phyloP scores from a whole-genome alignment of 1,140 invertebrate species.

The Scaptomyza hsui region DNA sequence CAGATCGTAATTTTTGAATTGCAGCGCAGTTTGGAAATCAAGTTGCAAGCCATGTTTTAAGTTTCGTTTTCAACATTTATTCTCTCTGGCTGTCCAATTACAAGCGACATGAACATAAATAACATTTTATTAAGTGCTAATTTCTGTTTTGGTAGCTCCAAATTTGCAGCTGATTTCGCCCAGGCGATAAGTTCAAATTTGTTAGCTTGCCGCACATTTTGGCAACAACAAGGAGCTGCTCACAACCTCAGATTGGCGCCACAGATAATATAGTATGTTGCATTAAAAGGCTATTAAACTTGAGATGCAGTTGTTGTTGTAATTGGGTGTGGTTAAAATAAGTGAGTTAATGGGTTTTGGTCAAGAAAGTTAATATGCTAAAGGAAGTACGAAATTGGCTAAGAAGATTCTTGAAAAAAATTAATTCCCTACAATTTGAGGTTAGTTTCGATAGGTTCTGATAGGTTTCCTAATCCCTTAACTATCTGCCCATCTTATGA shows the following conservation, averaged over 20 bases:
- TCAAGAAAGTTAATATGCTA: too few relatives aligned
- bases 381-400: too few relatives aligned
- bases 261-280: constrained; percentile 21
- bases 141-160: constrained; percentile 61
- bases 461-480: background rate
- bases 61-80: constrained; percentile 19
- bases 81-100: constrained; percentile 57
- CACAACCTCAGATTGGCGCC: constrained; percentile 52
- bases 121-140: constrained; percentile 79
- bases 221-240: constrained; percentile 16
- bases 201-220: constrained; percentile 12
- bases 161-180: constrained; percentile 45
- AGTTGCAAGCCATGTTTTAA: constrained; percentile 21
- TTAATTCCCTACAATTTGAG: too few relatives aligned
- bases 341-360: background rate
- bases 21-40: constrained; percentile 58
- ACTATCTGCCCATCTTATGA: constrained; percentile 60
- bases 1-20: constrained; percentile 57
- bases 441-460: too few relatives aligned
- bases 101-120: constrained; percentile 72
- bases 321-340: background rate
- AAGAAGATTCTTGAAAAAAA: too few relatives aligned
- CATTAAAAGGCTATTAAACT: background rate
- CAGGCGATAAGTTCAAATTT: constrained; percentile 59
- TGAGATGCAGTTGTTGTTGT: background rate